Evolutionary conservation across 2,888 invertebrate genomes (phyloP), one percentile per base, ranked within the genome.

Genomic region (Cheilosia pagana): DNA sequence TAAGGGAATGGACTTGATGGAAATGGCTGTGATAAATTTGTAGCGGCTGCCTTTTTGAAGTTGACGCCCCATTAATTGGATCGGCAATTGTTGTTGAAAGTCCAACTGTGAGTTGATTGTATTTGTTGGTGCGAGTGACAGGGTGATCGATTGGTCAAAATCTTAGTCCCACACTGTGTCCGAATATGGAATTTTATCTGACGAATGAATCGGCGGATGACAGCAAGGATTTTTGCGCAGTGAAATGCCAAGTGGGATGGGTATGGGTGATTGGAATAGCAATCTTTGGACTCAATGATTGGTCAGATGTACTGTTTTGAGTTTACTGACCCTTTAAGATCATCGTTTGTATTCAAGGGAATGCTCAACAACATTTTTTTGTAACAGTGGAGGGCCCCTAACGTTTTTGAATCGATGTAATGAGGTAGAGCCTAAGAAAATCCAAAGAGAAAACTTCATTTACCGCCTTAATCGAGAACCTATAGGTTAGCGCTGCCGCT

Each of bases 1-100:
- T 59, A 59, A 79, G 74, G 67, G 74, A 74, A 67, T 53, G 60
- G 45, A 48, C 5, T 53, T 67, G 65, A 79, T 60, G 45, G 52
- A 39, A 72, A 79, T 79, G 43, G 39, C 19, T 35, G 59, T 25
- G 59, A 79, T 60, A 67, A 67, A 72, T 79, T 65, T 67, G 14
- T 7, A 48, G 60, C 74, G 74, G 79, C 35, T n/a, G 3, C 60
- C 50, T 45, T 67, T 35, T 62, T 79, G 79, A 79, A 41, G 67
- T 65, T 53, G 50, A 23, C 23, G 25, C 35, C 67, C 67, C n/a
- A 59, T n/a, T 72, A 78, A 78, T 71, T 72, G 52, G 57, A 16
- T 23, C 12, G 6, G 7, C 2, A 21, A 21, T 23, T 23, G 23
- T n/a, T 23, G 23, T 50, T 50, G 50, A 50, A 50, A 50, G 50